Evolutionary conservation across 2,797 vertebrate genomes (phyloP), one percentile per base, ranked within the genome.

Genomic region (Rhinella marina): DNA sequence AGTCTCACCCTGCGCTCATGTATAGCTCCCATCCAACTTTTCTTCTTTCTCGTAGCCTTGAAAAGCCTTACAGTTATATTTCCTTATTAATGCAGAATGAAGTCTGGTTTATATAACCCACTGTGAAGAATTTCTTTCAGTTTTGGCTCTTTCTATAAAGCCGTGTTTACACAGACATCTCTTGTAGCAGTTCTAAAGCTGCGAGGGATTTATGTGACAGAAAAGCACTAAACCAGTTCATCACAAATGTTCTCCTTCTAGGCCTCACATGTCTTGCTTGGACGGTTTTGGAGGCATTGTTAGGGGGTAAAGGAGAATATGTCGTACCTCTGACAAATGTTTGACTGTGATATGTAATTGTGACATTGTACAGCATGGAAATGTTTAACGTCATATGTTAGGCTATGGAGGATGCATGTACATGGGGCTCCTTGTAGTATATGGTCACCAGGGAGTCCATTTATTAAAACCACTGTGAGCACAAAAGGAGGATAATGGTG

Each of bases 151-250:
- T 54, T 52, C 23, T 54, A 25, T 75, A 75, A 75, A 75, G 6
- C n/a, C 0, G 48, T 76, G 75, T 77, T 77, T 77, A 54, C 75
- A 25, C 23, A 77, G 75, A 54, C 75, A 77, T 54, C 75, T 77
- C 75, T 77, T 77, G 23, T 77, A 77, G 23, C 75, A 77, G 54
- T 77, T 77, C n/a, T 77, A 54, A 54, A 77, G 75, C 75, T 54
- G 75, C 48, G 14, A 54, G 48, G 75, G 41, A 77, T 77, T 77
- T 77, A 75, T 75, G 75, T 77, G 75, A 77, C 75, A 52, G 75
- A 54, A 77, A 52, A 76, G 48, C 73, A 76, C 73, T 52, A 76
- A 54, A 76, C 50, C 50, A 75, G 73, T 76, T 76, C 73, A 76
- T 76, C 48, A n/a, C 23, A 50, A 76, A 52, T 77, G 23, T 77